A percentile compares a stretch with the other conserved stretches of the same genome.
phyloP scores from a whole-genome alignment of 1,140 invertebrate genomes.

The Apolygus lucorum region DNA sequence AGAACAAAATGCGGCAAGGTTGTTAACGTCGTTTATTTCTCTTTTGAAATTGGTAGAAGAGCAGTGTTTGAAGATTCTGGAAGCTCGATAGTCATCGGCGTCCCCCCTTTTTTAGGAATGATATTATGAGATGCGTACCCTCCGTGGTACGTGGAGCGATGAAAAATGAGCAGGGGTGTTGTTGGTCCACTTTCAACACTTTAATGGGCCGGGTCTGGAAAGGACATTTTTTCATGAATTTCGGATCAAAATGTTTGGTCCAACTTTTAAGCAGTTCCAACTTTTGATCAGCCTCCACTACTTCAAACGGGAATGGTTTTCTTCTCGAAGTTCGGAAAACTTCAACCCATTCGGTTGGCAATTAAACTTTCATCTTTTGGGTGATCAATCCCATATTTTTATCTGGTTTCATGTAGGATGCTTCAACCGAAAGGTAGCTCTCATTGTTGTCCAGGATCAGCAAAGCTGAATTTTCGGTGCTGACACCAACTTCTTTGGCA shows the following conservation, averaged over 20 bases:
- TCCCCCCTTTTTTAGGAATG: background rate
- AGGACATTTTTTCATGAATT: slow-evolving; percentile 24
- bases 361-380: background rate
- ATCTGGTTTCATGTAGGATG: slow-evolving; percentile 31
- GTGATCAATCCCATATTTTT: slow-evolving; percentile 22
- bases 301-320: background rate
- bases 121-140: too few relatives aligned
- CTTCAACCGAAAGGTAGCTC: too few relatives aligned
- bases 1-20: background rate
- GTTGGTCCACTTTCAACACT: slow-evolving; percentile 23
- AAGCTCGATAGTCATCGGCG: background rate
- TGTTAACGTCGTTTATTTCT: background rate
- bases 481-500: too few relatives aligned
- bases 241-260: slow-evolving; percentile 22
- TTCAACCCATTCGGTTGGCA: background rate
- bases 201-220: slow-evolving; percentile 26
- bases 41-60: background rate
- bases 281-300: slow-evolving; percentile 14
- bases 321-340: background rate
- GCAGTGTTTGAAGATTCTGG: background rate
- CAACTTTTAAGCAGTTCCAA: slow-evolving; percentile 23
- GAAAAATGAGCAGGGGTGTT: slow-evolving; percentile 22
- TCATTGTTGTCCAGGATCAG: too few relatives aligned
- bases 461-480: too few relatives aligned
- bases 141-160: slow-evolving; percentile 7